These are phyloP conservation scores for Mus pahari DNA, from an alignment of 2,113 vertebrate species.

Conservation along the genomic window DNA sequence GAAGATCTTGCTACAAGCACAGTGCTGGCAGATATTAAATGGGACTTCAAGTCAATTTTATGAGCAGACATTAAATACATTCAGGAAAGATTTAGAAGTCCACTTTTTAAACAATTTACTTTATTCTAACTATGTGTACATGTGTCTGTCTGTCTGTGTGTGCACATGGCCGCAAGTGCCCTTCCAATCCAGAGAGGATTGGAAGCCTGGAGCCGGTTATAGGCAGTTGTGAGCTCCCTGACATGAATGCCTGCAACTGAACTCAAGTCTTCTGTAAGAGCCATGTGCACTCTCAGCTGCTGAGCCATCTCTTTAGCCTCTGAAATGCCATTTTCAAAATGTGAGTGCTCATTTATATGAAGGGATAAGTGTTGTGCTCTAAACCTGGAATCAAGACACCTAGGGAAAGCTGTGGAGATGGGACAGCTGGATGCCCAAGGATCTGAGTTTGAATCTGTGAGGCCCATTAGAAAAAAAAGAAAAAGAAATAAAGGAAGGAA, in stretches of 20 bases:
- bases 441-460: not conserved
- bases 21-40: not conserved
- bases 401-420: not conserved
- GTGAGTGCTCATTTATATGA: no score
- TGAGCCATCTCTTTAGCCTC: not conserved
- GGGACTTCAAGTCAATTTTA: not conserved
- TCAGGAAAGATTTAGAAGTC: not conserved
- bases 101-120: not conserved
- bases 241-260: not conserved
- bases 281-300: not conserved
- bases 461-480: not conserved
- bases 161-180: no score
- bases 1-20: not conserved
- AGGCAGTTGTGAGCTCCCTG: not conserved
- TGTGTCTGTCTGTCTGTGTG: not conserved
- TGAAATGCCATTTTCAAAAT: not conserved
- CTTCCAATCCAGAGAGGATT: not conserved
- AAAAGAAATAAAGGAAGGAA: not conserved
- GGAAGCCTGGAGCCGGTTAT: not conserved
- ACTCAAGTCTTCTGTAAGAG: not conserved
- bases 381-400: not conserved
- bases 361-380: not conserved
- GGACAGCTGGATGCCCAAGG: not conserved
- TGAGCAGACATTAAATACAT: slow-evolving; percentile 9
- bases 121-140: not conserved